Evolutionary conservation across 2,888 invertebrate genomes (phyloP).

Genomic region (Cryptocephalus primarius): DNA sequence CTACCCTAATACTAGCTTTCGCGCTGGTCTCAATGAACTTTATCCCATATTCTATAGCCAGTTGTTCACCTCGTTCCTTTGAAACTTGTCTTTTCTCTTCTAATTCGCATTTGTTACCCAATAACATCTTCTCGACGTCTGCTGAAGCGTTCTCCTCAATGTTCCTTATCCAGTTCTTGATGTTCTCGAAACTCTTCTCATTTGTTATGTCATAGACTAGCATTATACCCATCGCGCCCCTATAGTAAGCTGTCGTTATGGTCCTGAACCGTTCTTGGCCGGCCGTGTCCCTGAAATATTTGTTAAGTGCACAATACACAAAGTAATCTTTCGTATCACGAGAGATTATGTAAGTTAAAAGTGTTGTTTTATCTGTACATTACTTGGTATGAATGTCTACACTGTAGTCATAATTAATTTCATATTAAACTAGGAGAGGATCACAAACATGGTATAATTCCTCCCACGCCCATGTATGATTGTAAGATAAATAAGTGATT

Average conservation of each 20-base stretch:
- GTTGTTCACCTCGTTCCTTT: slow-evolving; percentile 91
- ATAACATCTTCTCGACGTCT: slow-evolving; percentile 97
- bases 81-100: slow-evolving; percentile 92
- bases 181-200: slow-evolving; percentile 98
- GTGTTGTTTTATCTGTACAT: no score
- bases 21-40: slow-evolving; percentile 99
- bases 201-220: slow-evolving; percentile 98
- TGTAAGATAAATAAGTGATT: no score
- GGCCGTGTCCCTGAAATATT: slow-evolving; percentile 69
- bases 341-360: no score
- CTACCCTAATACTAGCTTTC: slow-evolving; percentile 94
- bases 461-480: no score
- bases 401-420: no score
- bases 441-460: no score
- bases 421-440: no score
- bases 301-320: no score
- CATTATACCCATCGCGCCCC: slow-evolving; percentile 99
- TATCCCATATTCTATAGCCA: slow-evolving; percentile 96
- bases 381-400: no score
- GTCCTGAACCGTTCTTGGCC: slow-evolving; percentile 98
- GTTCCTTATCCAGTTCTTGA: slow-evolving; percentile 98
- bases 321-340: no score
- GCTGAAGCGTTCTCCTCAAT: slow-evolving; percentile 98
- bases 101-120: slow-evolving; percentile 96
- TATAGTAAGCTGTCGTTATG: slow-evolving; percentile 98